Percentiles rank a stretch among this genome's conserved stretches.
These are phyloP conservation scores for Coregonus ussuriensis DNA, from an alignment of 2,797 vertebrate genomes.

Conservation along the genomic window DNA sequence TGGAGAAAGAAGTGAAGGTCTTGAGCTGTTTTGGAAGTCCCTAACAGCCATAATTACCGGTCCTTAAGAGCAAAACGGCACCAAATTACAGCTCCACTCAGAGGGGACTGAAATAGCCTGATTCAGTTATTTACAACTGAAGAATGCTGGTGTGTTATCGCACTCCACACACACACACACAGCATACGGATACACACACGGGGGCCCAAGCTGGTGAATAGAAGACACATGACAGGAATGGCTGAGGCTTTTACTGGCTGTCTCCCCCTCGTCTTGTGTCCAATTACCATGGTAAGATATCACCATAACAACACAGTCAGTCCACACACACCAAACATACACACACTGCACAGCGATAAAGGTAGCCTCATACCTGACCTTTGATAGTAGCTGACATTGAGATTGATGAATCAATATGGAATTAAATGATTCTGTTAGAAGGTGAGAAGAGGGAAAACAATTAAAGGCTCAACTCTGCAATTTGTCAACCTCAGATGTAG, in stretches of 20 bases:
- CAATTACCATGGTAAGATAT: slow-evolving; percentile 56
- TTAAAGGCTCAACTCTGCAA: background rate
- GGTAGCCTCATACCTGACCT: slow-evolving; percentile 12
- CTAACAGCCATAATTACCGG: slow-evolving; percentile 70
- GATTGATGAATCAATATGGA: slow-evolving; percentile 6
- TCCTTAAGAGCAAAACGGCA: slow-evolving; percentile 60
- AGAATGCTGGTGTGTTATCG: slow-evolving; percentile 63
- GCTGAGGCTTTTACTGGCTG: slow-evolving; percentile 32
- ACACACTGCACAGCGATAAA: slow-evolving; percentile 18
- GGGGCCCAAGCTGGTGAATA: slow-evolving; percentile 41
- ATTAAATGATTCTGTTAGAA: slow-evolving; percentile 19
- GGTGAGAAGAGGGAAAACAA: slow-evolving; percentile 2
- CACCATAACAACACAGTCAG: slow-evolving; percentile 29
- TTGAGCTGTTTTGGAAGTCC: slow-evolving; percentile 63
- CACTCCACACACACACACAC: background rate
- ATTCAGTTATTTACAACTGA: slow-evolving; percentile 73
- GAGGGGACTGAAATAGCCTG: slow-evolving; percentile 67
- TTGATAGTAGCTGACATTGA: slow-evolving; percentile 13
- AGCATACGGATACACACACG: slow-evolving; percentile 27
- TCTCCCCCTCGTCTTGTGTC: slow-evolving; percentile 59
- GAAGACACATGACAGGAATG: slow-evolving; percentile 58
- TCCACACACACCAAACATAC: slow-evolving; percentile 12
- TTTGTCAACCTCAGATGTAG: slow-evolving; percentile 6
- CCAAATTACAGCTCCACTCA: slow-evolving; percentile 68
- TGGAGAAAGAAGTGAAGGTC: slow-evolving; percentile 33